Base-by-base conservation (phyloP, 2,113 vertebrate species). In the Indri indri region DNA sequence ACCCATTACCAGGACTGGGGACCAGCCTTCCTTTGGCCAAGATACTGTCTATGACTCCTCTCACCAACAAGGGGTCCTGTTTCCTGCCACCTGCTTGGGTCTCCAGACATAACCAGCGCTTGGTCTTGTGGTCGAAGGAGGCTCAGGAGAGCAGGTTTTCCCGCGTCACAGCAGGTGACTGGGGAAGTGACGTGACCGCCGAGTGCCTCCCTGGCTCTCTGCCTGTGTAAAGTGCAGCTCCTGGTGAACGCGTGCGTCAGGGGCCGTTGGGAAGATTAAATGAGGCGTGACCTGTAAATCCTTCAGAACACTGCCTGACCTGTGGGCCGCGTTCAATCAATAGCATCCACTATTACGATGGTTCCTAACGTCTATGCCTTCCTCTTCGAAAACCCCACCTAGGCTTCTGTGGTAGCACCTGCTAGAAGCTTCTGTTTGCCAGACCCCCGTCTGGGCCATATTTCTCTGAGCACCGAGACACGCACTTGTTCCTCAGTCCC, bases 201-300 rank as follows among this genome's bases (percentile, higher is more conserved):
- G 9, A 1, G 45, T 18, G 30, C 11, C 63, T 42, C 23, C 8
- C 32, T 27, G 30, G 32, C 30, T 30, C n/a, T 65, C 10, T n/a
- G 54, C 8, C 1, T 17, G 12, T 74, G 87, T 9, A 5, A 17
- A 25, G 42, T 25, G 77, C 27, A 22, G 17, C 54, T 9, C 34
- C n/a, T 8, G 3, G 6, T 34, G 47, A 17, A 11, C 3, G 18
- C 2, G 17, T 1, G 6, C 18, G 45, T 59, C 23, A 1, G 40
- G 74, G 25, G 17, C 20, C 47, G 20, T 25, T 0, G 2, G 54
- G 50, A 42, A 17, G 63, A 5, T 0, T 5, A n/a, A n/a, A 1
- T 18, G 54, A 23, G 45, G 30, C 0, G 0, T 4, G 30, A 42
- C 6, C 71, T 14, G 9, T 2, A 32, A 50, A 40, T 32, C 10